Evolutionary conservation across 2,888 invertebrate species (phyloP).

Genomic region (Philaethria dido): DNA sequence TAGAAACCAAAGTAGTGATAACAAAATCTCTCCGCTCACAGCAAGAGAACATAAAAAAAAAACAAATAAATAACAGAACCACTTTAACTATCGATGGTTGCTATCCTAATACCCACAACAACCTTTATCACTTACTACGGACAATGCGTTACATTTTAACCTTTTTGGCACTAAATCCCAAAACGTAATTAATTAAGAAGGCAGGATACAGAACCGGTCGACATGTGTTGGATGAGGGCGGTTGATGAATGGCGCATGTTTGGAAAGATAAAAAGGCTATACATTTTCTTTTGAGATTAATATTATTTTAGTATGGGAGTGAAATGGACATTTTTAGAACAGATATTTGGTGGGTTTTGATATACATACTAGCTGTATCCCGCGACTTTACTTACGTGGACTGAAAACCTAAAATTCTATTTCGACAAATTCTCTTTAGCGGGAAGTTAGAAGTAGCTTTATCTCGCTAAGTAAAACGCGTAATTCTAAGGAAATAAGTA

Average conservation of each 20-base stretch:
- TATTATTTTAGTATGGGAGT: constrained; percentile 28
- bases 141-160: constrained; percentile 42
- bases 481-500: too few species aligned
- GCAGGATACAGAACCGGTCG: constrained; percentile 50
- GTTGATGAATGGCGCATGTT: constrained; percentile 44
- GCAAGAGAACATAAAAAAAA: neutral
- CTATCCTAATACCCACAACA: constrained; percentile 13
- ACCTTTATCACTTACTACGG: constrained; percentile 32
- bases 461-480: too few species aligned
- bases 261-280: constrained; percentile 41
- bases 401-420: too few species aligned
- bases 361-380: too few species aligned
- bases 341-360: too few species aligned
- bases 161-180: constrained; percentile 42
- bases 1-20: too few species aligned
- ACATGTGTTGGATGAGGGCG: constrained; percentile 48
- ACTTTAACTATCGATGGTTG: constrained; percentile 1
- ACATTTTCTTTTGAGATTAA: constrained; percentile 38
- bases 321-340: neutral
- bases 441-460: too few species aligned
- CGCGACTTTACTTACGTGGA: too few species aligned
- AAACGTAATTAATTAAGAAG: constrained; percentile 60
- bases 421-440: too few species aligned
- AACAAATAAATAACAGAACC: neutral
- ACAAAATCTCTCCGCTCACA: too few species aligned